A percentile compares a stretch with the other conserved stretches of the same genome.
These are phyloP conservation scores for Blastobasis lacticolella DNA, from an alignment of 2,888 invertebrate genomes.

Conservation along the genomic window DNA sequence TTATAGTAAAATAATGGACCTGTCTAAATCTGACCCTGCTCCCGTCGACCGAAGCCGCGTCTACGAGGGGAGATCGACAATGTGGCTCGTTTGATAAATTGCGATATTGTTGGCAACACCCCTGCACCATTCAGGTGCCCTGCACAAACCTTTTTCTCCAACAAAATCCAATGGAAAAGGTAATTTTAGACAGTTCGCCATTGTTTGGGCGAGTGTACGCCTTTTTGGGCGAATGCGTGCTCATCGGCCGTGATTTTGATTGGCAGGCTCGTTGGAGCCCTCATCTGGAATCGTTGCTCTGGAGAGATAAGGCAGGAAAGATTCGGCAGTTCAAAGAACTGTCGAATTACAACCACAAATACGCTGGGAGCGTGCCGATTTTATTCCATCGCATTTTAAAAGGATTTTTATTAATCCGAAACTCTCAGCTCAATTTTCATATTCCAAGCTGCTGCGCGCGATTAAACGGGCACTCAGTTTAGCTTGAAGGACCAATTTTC, in stretches of 20 bases:
- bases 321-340: too few species aligned
- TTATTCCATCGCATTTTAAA: too few species aligned
- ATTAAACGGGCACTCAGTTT: too few species aligned
- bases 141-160: not conserved
- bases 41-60: constrained; percentile 9
- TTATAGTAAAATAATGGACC: not conserved
- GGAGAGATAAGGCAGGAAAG: too few species aligned
- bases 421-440: too few species aligned
- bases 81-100: constrained; percentile 70
- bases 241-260: constrained; percentile 4
- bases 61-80: constrained; percentile 52
- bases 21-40: not conserved
- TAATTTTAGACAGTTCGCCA: not conserved
- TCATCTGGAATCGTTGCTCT: not conserved
- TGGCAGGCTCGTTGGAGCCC: constrained; percentile 4
- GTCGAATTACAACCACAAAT: too few species aligned
- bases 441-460: too few species aligned
- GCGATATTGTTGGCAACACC: constrained; percentile 60
- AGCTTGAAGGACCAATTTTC: too few species aligned
- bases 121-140: constrained; percentile 22
- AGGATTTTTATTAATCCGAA: too few species aligned
- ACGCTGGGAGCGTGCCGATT: too few species aligned
- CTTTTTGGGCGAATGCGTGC: constrained; percentile 1
- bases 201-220: constrained; percentile 1
- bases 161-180: not conserved